phyloP scores from a whole-genome alignment of 2,113 vertebrate species.

The Crocuta crocuta region DNA sequence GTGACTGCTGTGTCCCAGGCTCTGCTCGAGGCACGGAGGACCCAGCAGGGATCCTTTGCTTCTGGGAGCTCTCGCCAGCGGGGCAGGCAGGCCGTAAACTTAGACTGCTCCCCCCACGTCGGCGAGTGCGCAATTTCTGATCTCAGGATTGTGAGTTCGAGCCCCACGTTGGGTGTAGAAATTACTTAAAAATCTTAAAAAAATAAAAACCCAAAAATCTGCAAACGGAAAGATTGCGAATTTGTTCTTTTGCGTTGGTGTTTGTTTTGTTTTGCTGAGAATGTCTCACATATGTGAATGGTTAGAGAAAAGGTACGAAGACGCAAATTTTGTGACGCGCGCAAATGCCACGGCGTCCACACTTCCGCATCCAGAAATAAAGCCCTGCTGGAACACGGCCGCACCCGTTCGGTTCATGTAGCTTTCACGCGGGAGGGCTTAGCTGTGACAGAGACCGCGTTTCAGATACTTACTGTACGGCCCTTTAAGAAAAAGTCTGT shows the following conservation, averaged over 20 bases:
- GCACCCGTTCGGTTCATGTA: not conserved
- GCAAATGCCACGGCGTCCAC: not conserved
- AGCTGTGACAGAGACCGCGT: not conserved
- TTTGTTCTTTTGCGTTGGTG: not conserved
- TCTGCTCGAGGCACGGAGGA: too few species aligned
- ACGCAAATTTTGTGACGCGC: not conserved
- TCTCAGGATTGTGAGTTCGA: not conserved
- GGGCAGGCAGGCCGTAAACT: not conserved
- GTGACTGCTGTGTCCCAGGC: not conserved
- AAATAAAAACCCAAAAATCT: not conserved
- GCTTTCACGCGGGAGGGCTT: not conserved
- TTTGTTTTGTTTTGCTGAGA: not conserved
- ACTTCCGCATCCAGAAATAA: not conserved
- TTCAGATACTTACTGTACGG: not conserved
- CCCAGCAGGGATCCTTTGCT: too few species aligned
- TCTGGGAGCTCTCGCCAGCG: not conserved
- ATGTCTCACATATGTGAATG: not conserved
- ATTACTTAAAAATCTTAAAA: not conserved
- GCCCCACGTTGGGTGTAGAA: not conserved
- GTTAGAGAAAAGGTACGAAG: not conserved
- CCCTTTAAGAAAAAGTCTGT: not conserved
- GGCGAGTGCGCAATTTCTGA: not conserved
- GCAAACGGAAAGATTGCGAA: not conserved
- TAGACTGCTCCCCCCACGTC: not conserved
- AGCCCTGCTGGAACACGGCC: not conserved